Percentiles rank a stretch among this genome's conserved stretches.
phyloP scores from a whole-genome alignment of 2,888 invertebrate genomes.

The Dioctria linearis region DNA sequence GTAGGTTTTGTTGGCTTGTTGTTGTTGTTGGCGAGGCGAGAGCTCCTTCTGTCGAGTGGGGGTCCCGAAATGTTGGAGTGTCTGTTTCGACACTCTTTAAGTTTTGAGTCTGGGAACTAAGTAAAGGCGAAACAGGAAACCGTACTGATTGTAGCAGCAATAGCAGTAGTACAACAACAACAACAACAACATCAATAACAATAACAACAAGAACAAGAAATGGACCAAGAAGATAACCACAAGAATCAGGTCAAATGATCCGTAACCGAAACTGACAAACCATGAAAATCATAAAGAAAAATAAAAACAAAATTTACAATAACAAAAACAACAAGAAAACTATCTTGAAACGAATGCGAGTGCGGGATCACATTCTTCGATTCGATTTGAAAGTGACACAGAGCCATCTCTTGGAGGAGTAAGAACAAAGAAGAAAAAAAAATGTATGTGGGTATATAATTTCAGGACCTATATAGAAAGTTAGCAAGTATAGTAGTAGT shows the following conservation, averaged over 20 bases:
- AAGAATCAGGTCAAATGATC: slow-evolving; percentile 58
- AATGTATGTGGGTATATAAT: not conserved
- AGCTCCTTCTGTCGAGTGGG: slow-evolving; percentile 45
- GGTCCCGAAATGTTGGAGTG: not conserved
- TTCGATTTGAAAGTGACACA: slow-evolving; percentile 43
- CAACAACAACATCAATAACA: too few relatives aligned
- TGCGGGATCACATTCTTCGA: slow-evolving; percentile 46
- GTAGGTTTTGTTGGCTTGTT: not conserved
- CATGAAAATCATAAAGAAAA: slow-evolving; percentile 55
- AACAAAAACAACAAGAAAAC: not conserved
- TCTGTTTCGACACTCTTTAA: slow-evolving; percentile 29
- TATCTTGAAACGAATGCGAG: not conserved
- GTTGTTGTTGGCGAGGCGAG: not conserved
- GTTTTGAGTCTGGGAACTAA: slow-evolving; percentile 16
- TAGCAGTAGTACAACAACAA: too few relatives aligned
- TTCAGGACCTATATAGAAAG: not conserved
- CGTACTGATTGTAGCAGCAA: slow-evolving; percentile 24
- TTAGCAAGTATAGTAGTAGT: not conserved
- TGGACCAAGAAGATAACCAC: slow-evolving; percentile 46
- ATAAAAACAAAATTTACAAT: slow-evolving; percentile 10
- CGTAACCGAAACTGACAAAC: slow-evolving; percentile 59
- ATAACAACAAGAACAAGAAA: not conserved
- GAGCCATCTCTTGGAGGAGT: slow-evolving; percentile 7
- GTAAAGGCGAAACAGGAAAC: slow-evolving; percentile 49
- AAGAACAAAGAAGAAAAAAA: slow-evolving; percentile 17